Evolutionary conservation across 2,113 vertebrate genomes (phyloP).

Genomic region (Serranochromis macrocephalus): DNA sequence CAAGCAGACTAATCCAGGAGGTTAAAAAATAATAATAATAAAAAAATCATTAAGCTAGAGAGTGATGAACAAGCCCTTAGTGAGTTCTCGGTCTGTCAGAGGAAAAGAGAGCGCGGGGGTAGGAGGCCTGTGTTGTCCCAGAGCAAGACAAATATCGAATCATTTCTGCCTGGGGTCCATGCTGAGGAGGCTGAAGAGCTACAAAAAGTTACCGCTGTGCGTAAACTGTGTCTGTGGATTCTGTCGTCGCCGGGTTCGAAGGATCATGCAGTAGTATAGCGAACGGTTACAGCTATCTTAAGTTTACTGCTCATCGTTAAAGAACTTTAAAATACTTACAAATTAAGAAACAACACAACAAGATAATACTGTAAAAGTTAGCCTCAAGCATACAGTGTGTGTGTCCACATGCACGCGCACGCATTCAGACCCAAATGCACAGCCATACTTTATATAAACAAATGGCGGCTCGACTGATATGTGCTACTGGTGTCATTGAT

Average conservation of each 20-base stretch:
- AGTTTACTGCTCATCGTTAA: slow-evolving; percentile 32
- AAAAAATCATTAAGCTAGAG: slow-evolving; percentile 40
- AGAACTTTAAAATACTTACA: slow-evolving; percentile 54
- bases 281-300: slow-evolving; percentile 41
- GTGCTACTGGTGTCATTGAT: slow-evolving; percentile 55
- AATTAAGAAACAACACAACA: slow-evolving; percentile 60
- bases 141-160: slow-evolving; percentile 15
- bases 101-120: not conserved
- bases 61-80: slow-evolving; percentile 68
- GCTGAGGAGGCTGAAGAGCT: slow-evolving; percentile 31
- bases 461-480: slow-evolving; percentile 46
- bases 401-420: slow-evolving; percentile 30
- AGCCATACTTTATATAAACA: slow-evolving; percentile 39
- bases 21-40: not conserved
- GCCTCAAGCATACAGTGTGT: slow-evolving; percentile 40
- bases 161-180: slow-evolving; percentile 1
- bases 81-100: slow-evolving; percentile 49
- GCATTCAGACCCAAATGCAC: slow-evolving; percentile 23
- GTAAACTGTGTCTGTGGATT: not conserved
- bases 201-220: slow-evolving; percentile 29
- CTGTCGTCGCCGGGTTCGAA: not conserved
- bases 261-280: slow-evolving; percentile 58
- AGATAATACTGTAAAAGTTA: slow-evolving; percentile 66
- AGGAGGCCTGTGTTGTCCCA: not conserved
- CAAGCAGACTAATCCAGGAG: slow-evolving; percentile 36